Evolutionary conservation across 2,797 vertebrate species (phyloP), one percentile per base, ranked within the genome.

Genomic region (Hoplostethus mediterraneus): DNA sequence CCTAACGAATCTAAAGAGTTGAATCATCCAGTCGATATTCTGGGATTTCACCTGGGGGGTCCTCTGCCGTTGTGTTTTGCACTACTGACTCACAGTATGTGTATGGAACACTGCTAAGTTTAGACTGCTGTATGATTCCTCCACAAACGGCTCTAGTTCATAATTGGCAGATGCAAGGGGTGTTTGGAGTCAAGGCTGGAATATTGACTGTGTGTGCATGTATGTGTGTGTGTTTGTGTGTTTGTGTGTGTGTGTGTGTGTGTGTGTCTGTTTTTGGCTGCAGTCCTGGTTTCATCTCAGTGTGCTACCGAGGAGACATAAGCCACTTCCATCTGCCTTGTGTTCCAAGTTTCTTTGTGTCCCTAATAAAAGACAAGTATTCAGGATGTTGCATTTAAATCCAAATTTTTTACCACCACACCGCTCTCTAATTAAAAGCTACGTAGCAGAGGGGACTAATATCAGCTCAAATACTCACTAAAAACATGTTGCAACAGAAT

Each of bases 261-360:
- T 67, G 81, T 81, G 81, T 77, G 77, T 76, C 55, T 79, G 67
- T 81, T 81, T 89, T 91, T 94, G 94, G 93, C 93, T 87, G 79
- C 68, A 66, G 67, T 93, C 90, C 93, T 90, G 87, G 87, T 88
- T 91, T 86, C 83, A 88, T 92, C 92, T 91, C 92, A 91, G 91
- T 90, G 88, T 94, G 94, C 85, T 89, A 89, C 86, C 87, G 87
- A 90, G 88, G 86, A 94, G 92, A 93, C 94, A 94, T 94, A 94
- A 94, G 93, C 93, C 93, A 91, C 87, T 93, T 94, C 93, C 94
- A 95, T 94, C 93, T 94, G 93, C 92, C 90, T 89, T 69, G 60
- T 89, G 84, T 91, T 93, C 89, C 89, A 90, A 90, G 80, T 91
- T 90, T 92, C 89, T 92, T 91, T 92, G 84, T 93, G 86, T 80